phyloP scores from a whole-genome alignment of 1,140 invertebrate species.

The Linepithema humile region DNA sequence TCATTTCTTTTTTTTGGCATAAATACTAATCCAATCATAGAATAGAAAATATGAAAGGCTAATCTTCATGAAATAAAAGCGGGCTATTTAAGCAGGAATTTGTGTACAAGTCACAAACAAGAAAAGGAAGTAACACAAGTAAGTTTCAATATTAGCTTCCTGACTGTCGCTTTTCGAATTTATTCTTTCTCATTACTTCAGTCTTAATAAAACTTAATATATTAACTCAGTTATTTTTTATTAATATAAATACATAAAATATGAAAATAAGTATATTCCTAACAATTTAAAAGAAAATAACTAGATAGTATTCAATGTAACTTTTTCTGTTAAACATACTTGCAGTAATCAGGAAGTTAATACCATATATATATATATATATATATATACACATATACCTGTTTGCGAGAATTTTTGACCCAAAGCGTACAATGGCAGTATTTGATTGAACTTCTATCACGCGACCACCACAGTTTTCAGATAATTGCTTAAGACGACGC shows the following conservation, averaged over 20 bases:
- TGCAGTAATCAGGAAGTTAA: neutral
- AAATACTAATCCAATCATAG: slow-evolving; percentile 19
- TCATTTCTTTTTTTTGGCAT: slow-evolving; percentile 1
- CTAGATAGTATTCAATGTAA: neutral
- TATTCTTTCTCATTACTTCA: neutral
- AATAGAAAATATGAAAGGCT: slow-evolving; percentile 2
- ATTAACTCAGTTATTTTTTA: neutral
- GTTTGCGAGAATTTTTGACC: slow-evolving; percentile 88
- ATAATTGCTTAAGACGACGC: slow-evolving; percentile 88
- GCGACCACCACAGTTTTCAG: slow-evolving; percentile 92
- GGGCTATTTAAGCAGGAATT: slow-evolving; percentile 49
- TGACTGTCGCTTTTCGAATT: neutral
- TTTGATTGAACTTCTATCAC: slow-evolving; percentile 87
- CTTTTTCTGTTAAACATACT: neutral
- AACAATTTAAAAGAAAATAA: neutral
- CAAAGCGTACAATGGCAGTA: slow-evolving; percentile 90
- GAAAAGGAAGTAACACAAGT: neutral
- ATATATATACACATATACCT: slow-evolving; percentile 88
- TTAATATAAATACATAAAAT: neutral
- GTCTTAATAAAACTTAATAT: neutral
- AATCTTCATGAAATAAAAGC: slow-evolving; percentile 13
- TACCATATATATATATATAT: no score
- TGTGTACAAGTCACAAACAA: neutral
- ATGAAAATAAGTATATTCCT: neutral
- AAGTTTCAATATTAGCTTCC: neutral